A percentile compares a stretch with the other conserved stretches of the same genome.
phyloP scores from a whole-genome alignment of 2,888 invertebrate species.

The Antheraea yamamai region DNA sequence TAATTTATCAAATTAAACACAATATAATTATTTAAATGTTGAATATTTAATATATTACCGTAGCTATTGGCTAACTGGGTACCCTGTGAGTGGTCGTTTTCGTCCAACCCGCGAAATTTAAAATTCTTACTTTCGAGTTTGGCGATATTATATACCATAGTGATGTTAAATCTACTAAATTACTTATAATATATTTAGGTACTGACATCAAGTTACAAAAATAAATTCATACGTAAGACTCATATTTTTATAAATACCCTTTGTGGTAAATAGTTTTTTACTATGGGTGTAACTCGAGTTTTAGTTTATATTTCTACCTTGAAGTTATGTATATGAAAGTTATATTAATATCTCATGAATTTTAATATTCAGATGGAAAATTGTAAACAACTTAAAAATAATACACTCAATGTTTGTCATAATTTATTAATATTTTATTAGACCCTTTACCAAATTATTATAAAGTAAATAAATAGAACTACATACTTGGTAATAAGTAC shows the following conservation, averaged over 20 bases:
- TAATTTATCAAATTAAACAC: background rate
- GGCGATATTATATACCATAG: too few species aligned
- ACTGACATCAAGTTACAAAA: too few species aligned
- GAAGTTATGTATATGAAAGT: too few species aligned
- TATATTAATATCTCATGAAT: too few species aligned
- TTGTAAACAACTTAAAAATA: constrained; percentile 30
- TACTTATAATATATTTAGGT: too few species aligned
- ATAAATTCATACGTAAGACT: too few species aligned
- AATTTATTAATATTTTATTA: constrained; percentile 81
- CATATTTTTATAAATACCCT: too few species aligned
- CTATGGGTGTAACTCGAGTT: too few species aligned
- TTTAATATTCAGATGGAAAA: too few species aligned
- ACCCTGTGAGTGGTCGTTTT: background rate
- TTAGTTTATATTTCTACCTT: too few species aligned
- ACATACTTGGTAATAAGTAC: constrained; percentile 78
- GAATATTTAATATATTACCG: background rate
- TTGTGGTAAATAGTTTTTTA: too few species aligned
- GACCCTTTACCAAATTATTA: constrained; percentile 82
- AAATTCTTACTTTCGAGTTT: background rate
- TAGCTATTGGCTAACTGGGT: background rate
- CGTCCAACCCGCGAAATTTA: background rate
- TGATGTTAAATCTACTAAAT: too few species aligned
- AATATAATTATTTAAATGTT: background rate
- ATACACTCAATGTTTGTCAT: constrained; percentile 59
- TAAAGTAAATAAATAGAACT: constrained; percentile 81